These are phyloP conservation scores for Pseudomyrmex flavicornis DNA, from an alignment of 1,140 invertebrate genomes.

Conservation along the genomic window DNA sequence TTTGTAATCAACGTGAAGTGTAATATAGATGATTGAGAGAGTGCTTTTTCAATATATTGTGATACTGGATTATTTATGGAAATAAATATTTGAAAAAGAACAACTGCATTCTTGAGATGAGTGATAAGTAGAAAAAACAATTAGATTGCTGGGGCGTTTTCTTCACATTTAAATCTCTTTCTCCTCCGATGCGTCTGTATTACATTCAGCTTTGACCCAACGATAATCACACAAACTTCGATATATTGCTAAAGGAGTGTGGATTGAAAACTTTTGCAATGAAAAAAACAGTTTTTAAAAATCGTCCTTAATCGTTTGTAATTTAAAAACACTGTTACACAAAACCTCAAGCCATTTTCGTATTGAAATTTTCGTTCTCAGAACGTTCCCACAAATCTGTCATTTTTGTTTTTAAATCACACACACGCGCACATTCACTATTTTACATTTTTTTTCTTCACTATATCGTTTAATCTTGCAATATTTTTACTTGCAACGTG, in stretches of 20 bases:
- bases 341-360: too few relatives aligned
- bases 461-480: too few relatives aligned
- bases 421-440: too few relatives aligned
- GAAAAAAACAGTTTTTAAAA: conserved; percentile 21
- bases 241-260: conserved; percentile 27
- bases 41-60: neutral
- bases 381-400: too few relatives aligned
- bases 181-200: conserved; percentile 19
- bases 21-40: conserved; percentile 24
- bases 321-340: too few relatives aligned
- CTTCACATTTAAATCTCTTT: neutral
- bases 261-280: conserved; percentile 26
- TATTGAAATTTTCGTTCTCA: too few relatives aligned
- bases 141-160: neutral
- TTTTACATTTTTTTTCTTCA: too few relatives aligned
- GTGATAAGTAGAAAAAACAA: conserved; percentile 9
- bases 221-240: conserved; percentile 34
- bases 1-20: conserved; percentile 27
- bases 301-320: neutral
- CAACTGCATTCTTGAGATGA: neutral
- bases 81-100: neutral
- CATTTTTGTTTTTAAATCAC: neutral
- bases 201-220: conserved; percentile 36
- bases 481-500: too few relatives aligned
- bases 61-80: conserved; percentile 4